These are phyloP conservation scores for Empis stercorea DNA, from an alignment of 2,888 invertebrate species.

Conservation along the genomic window DNA sequence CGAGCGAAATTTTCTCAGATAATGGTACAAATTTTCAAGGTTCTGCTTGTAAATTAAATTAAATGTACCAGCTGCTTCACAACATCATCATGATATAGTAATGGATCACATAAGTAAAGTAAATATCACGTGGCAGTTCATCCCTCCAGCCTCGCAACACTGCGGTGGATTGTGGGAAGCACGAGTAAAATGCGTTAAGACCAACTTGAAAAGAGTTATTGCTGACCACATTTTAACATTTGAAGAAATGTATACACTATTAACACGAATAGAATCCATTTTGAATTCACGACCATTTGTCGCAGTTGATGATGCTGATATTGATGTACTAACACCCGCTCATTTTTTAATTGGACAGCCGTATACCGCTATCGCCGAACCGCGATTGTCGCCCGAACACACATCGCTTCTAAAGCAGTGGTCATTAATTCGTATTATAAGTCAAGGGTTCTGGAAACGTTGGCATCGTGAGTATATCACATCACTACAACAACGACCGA, in stretches of 20 bases:
- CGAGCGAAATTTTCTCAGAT: background rate
- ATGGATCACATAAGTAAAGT: slow-evolving; percentile 1
- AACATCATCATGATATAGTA: background rate
- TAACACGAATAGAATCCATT: slow-evolving; percentile 11
- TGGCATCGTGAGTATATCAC: too few relatives aligned
- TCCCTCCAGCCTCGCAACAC: slow-evolving; percentile 5
- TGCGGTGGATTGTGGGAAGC: too few relatives aligned
- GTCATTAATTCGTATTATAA: too few relatives aligned
- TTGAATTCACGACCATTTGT: background rate
- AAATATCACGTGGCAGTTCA: slow-evolving; percentile 6
- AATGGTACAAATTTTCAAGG: too few relatives aligned
- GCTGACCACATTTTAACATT: slow-evolving; percentile 6
- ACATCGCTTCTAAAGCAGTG: too few relatives aligned
- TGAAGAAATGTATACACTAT: slow-evolving; percentile 10
- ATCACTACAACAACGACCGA: too few relatives aligned
- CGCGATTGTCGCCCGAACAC: too few relatives aligned
- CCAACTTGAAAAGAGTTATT: slow-evolving; percentile 8
- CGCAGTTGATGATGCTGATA: slow-evolving; percentile 5
- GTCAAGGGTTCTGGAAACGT: too few relatives aligned
- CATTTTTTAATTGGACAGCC: slow-evolving; percentile 8
- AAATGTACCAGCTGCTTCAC: slow-evolving; percentile 8
- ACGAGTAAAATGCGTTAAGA: slow-evolving; percentile 4
- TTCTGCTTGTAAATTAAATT: background rate
- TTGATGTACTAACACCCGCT: slow-evolving; percentile 4
- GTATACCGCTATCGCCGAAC: slow-evolving; percentile 4